A percentile compares a stretch with the other conserved stretches of the same genome.
phyloP scores from a whole-genome alignment of 2,113 vertebrate genomes.

The Maccullochella peelii region DNA sequence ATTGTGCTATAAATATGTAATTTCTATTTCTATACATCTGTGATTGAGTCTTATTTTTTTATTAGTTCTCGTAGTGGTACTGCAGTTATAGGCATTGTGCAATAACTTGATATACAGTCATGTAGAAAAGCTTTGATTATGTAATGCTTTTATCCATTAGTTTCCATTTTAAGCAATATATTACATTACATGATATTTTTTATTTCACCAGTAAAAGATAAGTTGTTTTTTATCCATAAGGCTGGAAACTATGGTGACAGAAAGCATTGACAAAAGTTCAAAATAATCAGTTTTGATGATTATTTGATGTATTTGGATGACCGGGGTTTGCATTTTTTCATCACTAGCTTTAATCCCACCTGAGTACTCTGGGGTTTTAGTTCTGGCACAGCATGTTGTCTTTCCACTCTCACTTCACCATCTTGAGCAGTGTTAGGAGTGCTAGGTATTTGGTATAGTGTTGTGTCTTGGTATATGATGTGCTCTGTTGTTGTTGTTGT shows the following conservation, averaged over 20 bases:
- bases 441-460: constrained; percentile 61
- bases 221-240: neutral
- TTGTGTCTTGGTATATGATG: constrained; percentile 84
- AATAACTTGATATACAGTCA: constrained; percentile 7
- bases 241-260: constrained; percentile 63
- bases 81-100: constrained; percentile 22
- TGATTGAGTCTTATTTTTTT: neutral
- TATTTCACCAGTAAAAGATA: neutral
- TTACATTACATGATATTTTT: constrained; percentile 3
- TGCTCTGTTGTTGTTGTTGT: constrained; percentile 80
- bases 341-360: constrained; percentile 22
- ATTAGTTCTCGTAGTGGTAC: constrained; percentile 1
- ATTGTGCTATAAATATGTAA: neutral
- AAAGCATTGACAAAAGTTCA: constrained; percentile 72
- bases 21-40: neutral
- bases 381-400: constrained; percentile 30
- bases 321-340: constrained; percentile 73
- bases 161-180: constrained; percentile 50
- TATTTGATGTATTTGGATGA: constrained; percentile 81
- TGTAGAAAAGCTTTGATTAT: constrained; percentile 28
- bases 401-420: constrained; percentile 25
- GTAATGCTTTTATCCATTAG: constrained; percentile 68
- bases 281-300: constrained; percentile 71
- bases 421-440: constrained; percentile 49
- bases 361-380: neutral